Base-by-base conservation (phyloP, 2,888 invertebrate genomes). In the Metallyticus violacea region DNA sequence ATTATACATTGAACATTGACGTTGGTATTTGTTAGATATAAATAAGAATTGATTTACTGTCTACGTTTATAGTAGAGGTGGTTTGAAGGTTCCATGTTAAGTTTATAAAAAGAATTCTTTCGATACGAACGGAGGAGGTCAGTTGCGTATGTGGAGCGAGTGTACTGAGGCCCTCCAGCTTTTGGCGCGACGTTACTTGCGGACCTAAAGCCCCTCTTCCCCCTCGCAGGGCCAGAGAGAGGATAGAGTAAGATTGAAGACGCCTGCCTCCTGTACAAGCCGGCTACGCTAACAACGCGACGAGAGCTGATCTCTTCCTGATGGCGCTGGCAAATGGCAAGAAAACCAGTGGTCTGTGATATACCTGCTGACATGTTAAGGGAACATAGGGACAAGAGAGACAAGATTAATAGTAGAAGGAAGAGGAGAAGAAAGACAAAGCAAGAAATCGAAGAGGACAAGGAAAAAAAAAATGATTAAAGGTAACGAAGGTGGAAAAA, bases 211-310 rank as follows among this genome's bases (percentile, higher is more conserved):
- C 25, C n/a, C 7, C 40, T 62, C 40, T 15, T 62, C 22, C 40
- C 40, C 40, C 9, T 62, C 76, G 25, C 26, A 28, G 29, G n/a
- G 28, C 6, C 80, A 22, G 29, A 25, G 26, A 25, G 83, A 25
- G 83, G 27, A 27, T 83, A 77, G 77, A 83, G 83, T 62, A 77
- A 83, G 83, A 83, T 83, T 83, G 83, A 83, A 83, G 83, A 83
- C 83, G 83, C 83, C 83, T 83, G 76, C 77, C 83, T 83, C 83
- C 83, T 83, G 83, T 83, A 83, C 77, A 83, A 83, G 83, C 40
- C 40, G 15, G 40, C 77, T 77, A 77, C 77, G 83, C 77, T 77
- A 83, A 83, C 77, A 77, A 62, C 7, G 40, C 40, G 1, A 62
- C 40, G 40, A 62, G 40, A n/a, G 40, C 40, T 62, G 40, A 22